A percentile compares a stretch with the other conserved stretches of the same genome.
Conservation (phyloP, 1,140 invertebrate genomes). For the Archegozetes longisetosus region DNA sequence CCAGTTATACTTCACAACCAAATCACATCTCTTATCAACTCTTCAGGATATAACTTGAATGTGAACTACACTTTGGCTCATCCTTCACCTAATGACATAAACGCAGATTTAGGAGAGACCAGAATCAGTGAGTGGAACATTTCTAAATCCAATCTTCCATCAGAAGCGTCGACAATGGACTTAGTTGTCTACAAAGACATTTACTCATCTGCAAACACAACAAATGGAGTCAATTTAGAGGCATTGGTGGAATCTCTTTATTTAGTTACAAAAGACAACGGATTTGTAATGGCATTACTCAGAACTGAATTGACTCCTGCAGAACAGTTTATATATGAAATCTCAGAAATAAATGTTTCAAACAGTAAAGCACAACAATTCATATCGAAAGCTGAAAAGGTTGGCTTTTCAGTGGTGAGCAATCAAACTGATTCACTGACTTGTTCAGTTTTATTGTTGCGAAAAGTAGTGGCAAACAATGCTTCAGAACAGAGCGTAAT, state of each 20-base stretch:
- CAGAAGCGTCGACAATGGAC: conserved; percentile 23
- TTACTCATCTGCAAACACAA: neutral
- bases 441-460: conserved; percentile 10
- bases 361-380: conserved; percentile 28
- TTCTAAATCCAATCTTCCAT: conserved; percentile 18
- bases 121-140: conserved; percentile 25
- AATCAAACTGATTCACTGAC: conserved; percentile 25
- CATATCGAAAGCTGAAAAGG: conserved; percentile 12
- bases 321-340: conserved; percentile 21
- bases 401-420: conserved; percentile 21
- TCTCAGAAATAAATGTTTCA: conserved; percentile 30
- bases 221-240: conserved; percentile 27
- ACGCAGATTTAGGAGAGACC: conserved; percentile 24
- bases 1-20: conserved; percentile 22
- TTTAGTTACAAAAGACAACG: conserved; percentile 45
- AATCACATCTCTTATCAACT: conserved; percentile 24
- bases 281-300: conserved; percentile 62
- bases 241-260: conserved; percentile 24
- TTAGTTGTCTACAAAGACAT: conserved; percentile 28
- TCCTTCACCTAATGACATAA: conserved; percentile 21
- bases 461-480: conserved; percentile 17
- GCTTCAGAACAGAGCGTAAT: conserved; percentile 25
- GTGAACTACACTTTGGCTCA: conserved; percentile 30
- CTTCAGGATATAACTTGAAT: conserved; percentile 29
- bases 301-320: conserved; percentile 31